Percentiles rank a stretch among this genome's conserved stretches.
These are phyloP conservation scores for Acheta domesticus DNA, from an alignment of 2,888 invertebrate species.

Conservation along the genomic window DNA sequence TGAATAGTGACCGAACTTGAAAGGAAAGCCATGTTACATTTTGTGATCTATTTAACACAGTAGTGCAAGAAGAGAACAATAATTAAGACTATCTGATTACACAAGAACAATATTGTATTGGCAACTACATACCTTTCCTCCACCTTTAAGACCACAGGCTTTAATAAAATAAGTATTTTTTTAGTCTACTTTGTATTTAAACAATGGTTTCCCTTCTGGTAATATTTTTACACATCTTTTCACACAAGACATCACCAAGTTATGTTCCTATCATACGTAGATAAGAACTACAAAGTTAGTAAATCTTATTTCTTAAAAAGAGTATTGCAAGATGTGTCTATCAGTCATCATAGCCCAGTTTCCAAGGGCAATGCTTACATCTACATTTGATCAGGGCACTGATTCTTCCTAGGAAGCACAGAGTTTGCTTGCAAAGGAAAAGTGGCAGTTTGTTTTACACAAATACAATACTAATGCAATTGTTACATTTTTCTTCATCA, in stretches of 20 bases:
- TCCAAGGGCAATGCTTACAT: slow-evolving; percentile 18
- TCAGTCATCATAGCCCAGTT: slow-evolving; percentile 7
- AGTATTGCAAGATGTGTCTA: slow-evolving; percentile 18
- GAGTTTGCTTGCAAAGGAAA: neutral
- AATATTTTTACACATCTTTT: neutral
- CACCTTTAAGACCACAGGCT: neutral
- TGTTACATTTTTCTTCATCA: slow-evolving; percentile 2
- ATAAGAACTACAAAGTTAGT: slow-evolving; percentile 5
- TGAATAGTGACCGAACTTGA: too few species aligned
- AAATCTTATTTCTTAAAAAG: slow-evolving; percentile 10
- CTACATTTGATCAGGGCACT: slow-evolving; percentile 10
- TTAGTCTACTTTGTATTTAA: neutral
- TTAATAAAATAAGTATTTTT: neutral
- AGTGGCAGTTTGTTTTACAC: neutral
- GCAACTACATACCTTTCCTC: neutral
- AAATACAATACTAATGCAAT: neutral
- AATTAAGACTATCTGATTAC: too few species aligned
- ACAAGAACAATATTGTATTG: too few species aligned
- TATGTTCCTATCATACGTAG: slow-evolving; percentile 8
- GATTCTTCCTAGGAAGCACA: slow-evolving; percentile 18
- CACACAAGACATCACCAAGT: neutral
- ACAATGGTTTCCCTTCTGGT: neutral
- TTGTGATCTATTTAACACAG: too few species aligned
- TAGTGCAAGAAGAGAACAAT: too few species aligned
- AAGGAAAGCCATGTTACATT: too few species aligned